Base-by-base conservation (phyloP, 2,888 invertebrate genomes). In the Halictus ligatus region DNA sequence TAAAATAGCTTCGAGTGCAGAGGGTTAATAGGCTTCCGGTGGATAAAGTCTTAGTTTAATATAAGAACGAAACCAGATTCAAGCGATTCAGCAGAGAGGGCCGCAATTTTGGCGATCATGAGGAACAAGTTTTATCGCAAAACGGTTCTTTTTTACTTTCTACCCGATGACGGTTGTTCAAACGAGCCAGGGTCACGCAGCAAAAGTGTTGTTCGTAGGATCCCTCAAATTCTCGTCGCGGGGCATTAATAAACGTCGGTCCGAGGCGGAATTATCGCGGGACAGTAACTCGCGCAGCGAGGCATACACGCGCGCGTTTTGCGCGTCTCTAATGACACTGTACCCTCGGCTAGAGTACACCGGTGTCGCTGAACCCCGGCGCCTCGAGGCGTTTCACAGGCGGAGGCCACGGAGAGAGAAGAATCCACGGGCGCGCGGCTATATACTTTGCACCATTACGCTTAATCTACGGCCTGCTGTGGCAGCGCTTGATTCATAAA, bases 311-410 rank as follows among this genome's bases (percentile, higher is more conserved):
- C 75, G 69, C 69, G 69, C 69, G 77, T 78, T 81, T 88, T 50
- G 80, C 80, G 73, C 81, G 73, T n/a, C 78, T 79, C 87, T 89
- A 89, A 87, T 89, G 89, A 89, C 87, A 89, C 72, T 71, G 67
- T 79, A 76, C 75, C 74, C 71, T 77, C 73, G 81, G 79, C 85
- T 81, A 81, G 89, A 84, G 80, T 81, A 86, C 86, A 78, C 71
- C 85, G 87, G 88, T 90, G 90, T 90, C 91, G 91, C 87, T 91
- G 90, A 91, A 91, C 91, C 78, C 84, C 75, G 80, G 73, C 84
- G 85, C 89, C 88, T 84, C 80, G 83, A 78, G 87, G 84, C 89
- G 81, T 76, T 83, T 88, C 82, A 77, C 88, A 84, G 81, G 77
- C 86, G 80, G 88, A 84, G 81, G 83, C 89, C 84, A 76, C 76